Percentiles rank a stretch among this genome's conserved stretches.
Conservation (phyloP, 2,888 invertebrate species). For the Cataglyphis altisquamis region DNA sequence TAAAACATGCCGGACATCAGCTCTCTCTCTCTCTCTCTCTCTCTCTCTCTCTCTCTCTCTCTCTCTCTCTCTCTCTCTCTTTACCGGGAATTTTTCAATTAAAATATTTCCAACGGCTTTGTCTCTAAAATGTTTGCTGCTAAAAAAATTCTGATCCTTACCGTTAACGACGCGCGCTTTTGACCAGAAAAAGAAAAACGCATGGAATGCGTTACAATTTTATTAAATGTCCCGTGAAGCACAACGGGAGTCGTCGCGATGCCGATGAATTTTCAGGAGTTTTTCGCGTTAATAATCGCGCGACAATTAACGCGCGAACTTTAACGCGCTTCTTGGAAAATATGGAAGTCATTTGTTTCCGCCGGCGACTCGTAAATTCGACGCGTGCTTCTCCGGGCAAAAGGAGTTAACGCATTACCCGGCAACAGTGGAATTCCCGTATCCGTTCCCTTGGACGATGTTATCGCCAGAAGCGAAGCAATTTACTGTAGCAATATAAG, state of each 20-base stretch:
- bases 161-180: conserved; percentile 17
- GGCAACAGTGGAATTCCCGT: conserved; percentile 61
- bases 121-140: neutral
- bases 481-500: conserved; percentile 11
- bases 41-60: no score
- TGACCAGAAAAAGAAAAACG: neutral
- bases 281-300: conserved; percentile 47
- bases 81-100: conserved; percentile 45
- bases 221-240: conserved; percentile 46
- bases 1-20: neutral
- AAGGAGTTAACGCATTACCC: conserved; percentile 61
- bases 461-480: conserved; percentile 34
- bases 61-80: no score
- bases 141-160: conserved; percentile 8
- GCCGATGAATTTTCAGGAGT: neutral
- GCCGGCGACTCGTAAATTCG: conserved; percentile 66
- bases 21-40: no score
- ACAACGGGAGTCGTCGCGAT: conserved; percentile 5
- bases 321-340: conserved; percentile 63
- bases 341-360: conserved; percentile 69
- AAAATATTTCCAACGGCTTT: conserved; percentile 36
- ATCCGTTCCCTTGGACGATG: conserved; percentile 39
- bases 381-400: conserved; percentile 3
- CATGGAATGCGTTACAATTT: conserved; percentile 6
- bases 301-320: conserved; percentile 53